These are phyloP conservation scores for Ursus arctos DNA, from an alignment of 2,113 vertebrate genomes.

Conservation along the genomic window DNA sequence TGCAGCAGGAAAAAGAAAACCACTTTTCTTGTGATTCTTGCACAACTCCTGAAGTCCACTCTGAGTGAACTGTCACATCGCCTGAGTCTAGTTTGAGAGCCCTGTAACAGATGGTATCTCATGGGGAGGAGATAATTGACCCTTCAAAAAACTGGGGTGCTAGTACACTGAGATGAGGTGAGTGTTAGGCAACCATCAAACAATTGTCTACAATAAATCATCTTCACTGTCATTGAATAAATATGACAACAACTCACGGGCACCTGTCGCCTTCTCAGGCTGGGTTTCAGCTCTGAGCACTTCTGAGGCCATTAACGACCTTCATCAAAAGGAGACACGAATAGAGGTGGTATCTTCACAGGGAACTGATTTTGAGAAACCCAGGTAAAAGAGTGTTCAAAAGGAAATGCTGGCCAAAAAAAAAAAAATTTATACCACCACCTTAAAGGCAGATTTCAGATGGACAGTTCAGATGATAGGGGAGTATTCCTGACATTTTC, in stretches of 20 bases:
- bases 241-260: not conserved
- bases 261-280: not conserved
- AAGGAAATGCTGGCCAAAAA: not conserved
- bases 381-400: not conserved
- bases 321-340: not conserved
- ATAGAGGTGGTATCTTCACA: not conserved
- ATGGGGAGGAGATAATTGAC: not conserved
- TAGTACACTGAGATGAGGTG: not conserved
- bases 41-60: not conserved
- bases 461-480: not conserved
- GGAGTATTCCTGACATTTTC: rapidly evolving
- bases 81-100: not conserved
- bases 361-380: slow-evolving; percentile 50
- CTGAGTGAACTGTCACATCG: not conserved
- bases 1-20: not conserved
- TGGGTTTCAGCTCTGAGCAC: not conserved
- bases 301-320: slow-evolving; percentile 20
- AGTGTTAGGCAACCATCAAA: not conserved
- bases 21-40: not conserved
- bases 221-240: not conserved
- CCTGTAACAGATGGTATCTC: not conserved
- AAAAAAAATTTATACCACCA: not conserved
- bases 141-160: not conserved
- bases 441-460: slow-evolving; percentile 1
- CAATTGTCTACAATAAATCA: not conserved